Conservation (phyloP, 2,113 vertebrate species). For the Chaetodon trifascialis region DNA sequence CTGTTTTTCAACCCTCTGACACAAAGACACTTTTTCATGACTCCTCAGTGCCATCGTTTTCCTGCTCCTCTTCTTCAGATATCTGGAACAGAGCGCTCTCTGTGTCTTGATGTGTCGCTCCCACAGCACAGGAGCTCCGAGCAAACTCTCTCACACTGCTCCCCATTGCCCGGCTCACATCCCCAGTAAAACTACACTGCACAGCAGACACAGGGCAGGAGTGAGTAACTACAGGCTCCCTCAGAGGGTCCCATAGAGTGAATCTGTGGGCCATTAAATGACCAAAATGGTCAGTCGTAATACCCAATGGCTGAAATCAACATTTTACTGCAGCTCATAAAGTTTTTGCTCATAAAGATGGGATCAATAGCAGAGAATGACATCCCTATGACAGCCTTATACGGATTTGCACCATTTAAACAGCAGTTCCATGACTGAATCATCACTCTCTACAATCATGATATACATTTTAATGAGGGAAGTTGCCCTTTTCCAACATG, state of each 20-base stretch:
- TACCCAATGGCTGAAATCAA: slow-evolving; percentile 72
- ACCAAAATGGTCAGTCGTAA: slow-evolving; percentile 71
- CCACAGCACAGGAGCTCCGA: slow-evolving; percentile 72
- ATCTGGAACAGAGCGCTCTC: slow-evolving; percentile 80
- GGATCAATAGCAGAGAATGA: slow-evolving; percentile 65
- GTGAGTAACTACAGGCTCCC: slow-evolving; percentile 51
- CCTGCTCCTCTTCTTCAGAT: slow-evolving; percentile 81
- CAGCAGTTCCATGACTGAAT: slow-evolving; percentile 51
- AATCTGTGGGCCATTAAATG: slow-evolving; percentile 71
- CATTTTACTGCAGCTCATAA: slow-evolving; percentile 72
- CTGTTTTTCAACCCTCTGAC: slow-evolving; percentile 84
- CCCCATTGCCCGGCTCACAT: slow-evolving; percentile 55
- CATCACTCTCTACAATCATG: slow-evolving; percentile 42
- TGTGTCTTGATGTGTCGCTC: slow-evolving; percentile 79
- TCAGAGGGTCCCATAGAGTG: slow-evolving; percentile 54
- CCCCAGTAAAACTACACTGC: slow-evolving; percentile 50
- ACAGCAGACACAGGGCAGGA: slow-evolving; percentile 55
- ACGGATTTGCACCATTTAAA: slow-evolving; percentile 56
- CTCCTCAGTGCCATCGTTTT: slow-evolving; percentile 82
- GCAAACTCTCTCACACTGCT: slow-evolving; percentile 76
- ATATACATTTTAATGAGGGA: slow-evolving; percentile 70
- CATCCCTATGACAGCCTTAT: slow-evolving; percentile 52
- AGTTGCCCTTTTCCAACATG: slow-evolving; percentile 64
- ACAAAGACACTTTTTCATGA: slow-evolving; percentile 85
- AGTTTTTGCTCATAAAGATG: slow-evolving; percentile 67